Evolutionary conservation across 2,113 vertebrate genomes (phyloP).

Genomic region (Xiphorhynchus elegans): DNA sequence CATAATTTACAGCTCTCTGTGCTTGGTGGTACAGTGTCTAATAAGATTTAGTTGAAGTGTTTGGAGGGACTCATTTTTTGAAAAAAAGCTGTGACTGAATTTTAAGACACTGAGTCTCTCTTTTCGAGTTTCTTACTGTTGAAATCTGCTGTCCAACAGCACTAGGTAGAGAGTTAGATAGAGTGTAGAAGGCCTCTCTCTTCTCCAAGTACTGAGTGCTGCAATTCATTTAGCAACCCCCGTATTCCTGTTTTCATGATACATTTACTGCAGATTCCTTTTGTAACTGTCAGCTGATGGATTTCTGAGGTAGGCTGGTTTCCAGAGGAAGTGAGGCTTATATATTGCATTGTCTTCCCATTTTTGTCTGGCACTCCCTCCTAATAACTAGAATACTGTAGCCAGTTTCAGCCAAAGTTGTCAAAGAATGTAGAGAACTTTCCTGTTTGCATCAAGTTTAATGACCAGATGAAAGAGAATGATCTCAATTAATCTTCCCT

Average conservation of each 20-base stretch:
- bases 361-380: not conserved
- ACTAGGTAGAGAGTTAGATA: not conserved
- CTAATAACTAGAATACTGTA: not conserved
- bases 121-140: not conserved
- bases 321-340: not conserved
- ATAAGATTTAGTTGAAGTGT: not conserved
- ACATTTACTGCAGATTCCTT: not conserved
- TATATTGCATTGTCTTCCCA: not conserved
- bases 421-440: not conserved
- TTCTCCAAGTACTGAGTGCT: not conserved
- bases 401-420: not conserved
- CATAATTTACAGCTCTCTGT: not conserved
- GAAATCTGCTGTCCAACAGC: not conserved
- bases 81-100: not conserved
- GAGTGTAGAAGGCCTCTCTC: not conserved
- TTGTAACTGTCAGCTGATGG: not conserved
- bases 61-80: not conserved
- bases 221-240: not conserved
- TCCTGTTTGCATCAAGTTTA: not conserved
- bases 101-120: not conserved
- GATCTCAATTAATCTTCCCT: not conserved
- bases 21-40: not conserved
- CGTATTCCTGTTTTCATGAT: not conserved
- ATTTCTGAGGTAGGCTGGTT: not conserved
- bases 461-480: not conserved